Conservation (phyloP, 2,113 vertebrate genomes). For the Aviceda subcristata region DNA sequence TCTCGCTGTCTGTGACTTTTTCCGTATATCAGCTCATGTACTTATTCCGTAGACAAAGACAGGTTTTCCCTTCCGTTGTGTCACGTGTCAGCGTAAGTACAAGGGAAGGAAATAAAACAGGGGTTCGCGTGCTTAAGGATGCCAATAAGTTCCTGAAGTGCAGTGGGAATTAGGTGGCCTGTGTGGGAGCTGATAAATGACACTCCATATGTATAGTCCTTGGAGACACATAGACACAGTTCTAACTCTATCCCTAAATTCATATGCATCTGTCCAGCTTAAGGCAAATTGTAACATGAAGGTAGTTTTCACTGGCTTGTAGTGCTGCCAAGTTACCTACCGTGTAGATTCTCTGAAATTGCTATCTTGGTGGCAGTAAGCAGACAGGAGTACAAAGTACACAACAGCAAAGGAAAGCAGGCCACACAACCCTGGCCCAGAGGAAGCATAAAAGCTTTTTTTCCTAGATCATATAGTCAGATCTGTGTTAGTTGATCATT, state of each 20-base stretch:
- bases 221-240: neutral
- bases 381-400: conserved; percentile 20
- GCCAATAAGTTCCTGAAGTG: neutral
- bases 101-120: neutral
- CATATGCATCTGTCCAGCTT: neutral
- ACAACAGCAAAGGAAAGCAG: conserved; percentile 41
- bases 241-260: neutral
- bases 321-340: neutral
- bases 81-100: neutral
- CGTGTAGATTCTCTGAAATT: neutral
- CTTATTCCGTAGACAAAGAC: neutral
- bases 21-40: neutral
- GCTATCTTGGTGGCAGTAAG: neutral
- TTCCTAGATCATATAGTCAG: conserved; percentile 50
- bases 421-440: conserved; percentile 1
- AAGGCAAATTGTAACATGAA: neutral
- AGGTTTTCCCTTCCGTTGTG: neutral
- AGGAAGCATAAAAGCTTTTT: conserved; percentile 62
- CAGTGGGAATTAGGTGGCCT: neutral
- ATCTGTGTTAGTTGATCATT: conserved; percentile 50
- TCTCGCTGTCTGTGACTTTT: neutral
- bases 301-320: neutral
- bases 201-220: neutral
- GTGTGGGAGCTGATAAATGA: neutral
- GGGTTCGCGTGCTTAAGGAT: neutral